Base-by-base conservation (phyloP, 2,113 vertebrate genomes). In the western clawed frog (Xenopus tropicalis) region DNA sequence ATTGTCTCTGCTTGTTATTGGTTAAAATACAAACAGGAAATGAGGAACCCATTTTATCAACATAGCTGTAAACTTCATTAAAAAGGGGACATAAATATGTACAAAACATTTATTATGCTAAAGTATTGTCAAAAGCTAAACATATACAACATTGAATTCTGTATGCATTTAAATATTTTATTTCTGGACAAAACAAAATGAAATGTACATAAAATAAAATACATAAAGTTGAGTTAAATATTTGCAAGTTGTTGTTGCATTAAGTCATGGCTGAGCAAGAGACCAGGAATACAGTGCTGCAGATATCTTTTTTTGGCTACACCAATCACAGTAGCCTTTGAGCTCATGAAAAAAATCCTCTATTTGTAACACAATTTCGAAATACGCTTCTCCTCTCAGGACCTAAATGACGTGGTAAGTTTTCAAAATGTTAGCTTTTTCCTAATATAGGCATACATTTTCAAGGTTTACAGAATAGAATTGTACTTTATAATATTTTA, bases 1-100 rank as follows among this genome's bases (percentile, higher is more conserved):
- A 81, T 88, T 87, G 91, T 94, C 90, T 94, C 91, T 95, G 95
- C 96, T 96, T 89, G 95, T 95, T 95, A 93, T 96, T 90, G 90
- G 91, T 95, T 95, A 89, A 86, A 90, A 90, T 84, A 88, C 80
- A 84, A 83, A 83, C 85, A 90, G 85, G 89, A 93, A 92, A 91
- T 89, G 87, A 93, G 90, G 86, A 92, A 87, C 81, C 78, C 88
- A 84, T 91, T 93, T 94, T 94, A 93, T 91, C 91, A 85, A 90
- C 91, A 91, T 98, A 95, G 90, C 89, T 94, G 94, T 98, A 93
- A 94, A 92, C 86, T 89, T 90, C 91, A 93, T 96, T 86, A 51
- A 93, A 79, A 89, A 86, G 37, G 54, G 73, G 78, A 93, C 90
- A 90, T 88, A 94, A 86, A 88, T 91, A 88, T 97, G 94, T 98